Evolutionary conservation across 2,888 invertebrate genomes (phyloP).

Genomic region (Halictus ligatus): DNA sequence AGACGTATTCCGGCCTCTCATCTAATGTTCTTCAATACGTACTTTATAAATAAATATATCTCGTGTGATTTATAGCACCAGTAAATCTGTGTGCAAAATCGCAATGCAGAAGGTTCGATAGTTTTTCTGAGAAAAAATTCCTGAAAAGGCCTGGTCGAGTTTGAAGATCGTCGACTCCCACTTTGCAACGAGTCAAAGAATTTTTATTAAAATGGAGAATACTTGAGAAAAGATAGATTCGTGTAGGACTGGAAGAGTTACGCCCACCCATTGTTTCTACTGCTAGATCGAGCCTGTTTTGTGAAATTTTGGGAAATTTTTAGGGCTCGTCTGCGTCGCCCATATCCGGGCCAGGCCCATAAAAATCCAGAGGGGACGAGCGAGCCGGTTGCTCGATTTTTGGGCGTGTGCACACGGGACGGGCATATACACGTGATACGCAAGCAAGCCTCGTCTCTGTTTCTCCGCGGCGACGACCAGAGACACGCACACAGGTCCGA

Average conservation of each 20-base stretch:
- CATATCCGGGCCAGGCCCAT: constrained; percentile 30
- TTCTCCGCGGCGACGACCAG: constrained; percentile 3
- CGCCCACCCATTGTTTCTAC: background rate
- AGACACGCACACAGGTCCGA: constrained; percentile 15
- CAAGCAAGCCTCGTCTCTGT: constrained; percentile 6
- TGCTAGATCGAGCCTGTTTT: background rate
- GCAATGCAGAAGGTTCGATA: too few relatives aligned
- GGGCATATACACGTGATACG: constrained; percentile 14
- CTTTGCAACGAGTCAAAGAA: too few relatives aligned
- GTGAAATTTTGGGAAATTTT: constrained; percentile 14
- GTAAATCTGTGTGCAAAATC: too few relatives aligned
- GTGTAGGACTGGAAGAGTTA: background rate
- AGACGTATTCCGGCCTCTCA: too few relatives aligned
- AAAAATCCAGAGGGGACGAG: constrained; percentile 50
- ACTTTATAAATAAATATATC: too few relatives aligned
- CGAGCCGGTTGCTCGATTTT: constrained; percentile 59
- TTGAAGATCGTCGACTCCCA: too few relatives aligned
- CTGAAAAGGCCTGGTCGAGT: too few relatives aligned
- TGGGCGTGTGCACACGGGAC: constrained; percentile 46
- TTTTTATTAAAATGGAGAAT: too few relatives aligned
- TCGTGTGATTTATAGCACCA: too few relatives aligned
- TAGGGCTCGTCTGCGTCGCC: background rate
- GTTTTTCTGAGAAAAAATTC: too few relatives aligned
- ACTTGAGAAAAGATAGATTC: background rate
- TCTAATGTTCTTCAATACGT: too few relatives aligned